Base-by-base conservation (phyloP, 2,113 vertebrate genomes). In the Columba livia region DNA sequence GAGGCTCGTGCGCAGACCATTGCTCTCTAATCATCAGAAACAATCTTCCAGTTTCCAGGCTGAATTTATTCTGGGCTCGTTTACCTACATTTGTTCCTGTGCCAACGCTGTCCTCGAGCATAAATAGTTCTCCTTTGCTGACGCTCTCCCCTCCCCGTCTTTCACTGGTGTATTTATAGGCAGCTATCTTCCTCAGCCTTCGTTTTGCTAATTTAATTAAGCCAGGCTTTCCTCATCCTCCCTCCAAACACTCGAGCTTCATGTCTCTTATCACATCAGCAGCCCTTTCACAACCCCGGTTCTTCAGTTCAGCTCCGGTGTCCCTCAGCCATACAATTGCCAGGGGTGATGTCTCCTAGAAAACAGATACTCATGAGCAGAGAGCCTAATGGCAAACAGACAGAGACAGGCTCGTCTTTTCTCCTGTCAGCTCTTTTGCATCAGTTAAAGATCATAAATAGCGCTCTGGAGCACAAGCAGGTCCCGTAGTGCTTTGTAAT, bases 171-270 rank as follows among this genome's bases (percentile, higher is more conserved):
- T 81, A 86, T 94, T 96, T 93, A 92, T 70, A 96, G 86, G 89
- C 80, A 81, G 83, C 53, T 92, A 40, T 84, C 83, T 81, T 96
- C 80, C 89, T 86, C 83, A 67, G 80, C 86, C 78, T 93, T 80
- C 72, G 36, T 56, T 88, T 79, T 70, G 60, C 67, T 96, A 88
- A 94, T 88, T 93, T 67, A 93, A 96, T 97, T 94, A 97, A 88
- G 79, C n/a, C 79, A 93, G 75, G 75, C 79, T 93, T 95, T 71
- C 88, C 82, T 94, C 7, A 0, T 66, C 71, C 82, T 69, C 82
- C 67, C 85, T 93, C 79, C 5, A 0, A 88, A 70, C 2, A 2
- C 51, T 69, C 0, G 1, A 86, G 75, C 56, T 92, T 48, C 74
- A 4, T 87, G 69, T 57, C 82, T 73, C 64, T 84, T 34, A 62